Conservation (phyloP, 2,113 vertebrate species). For the Cranoglanis bouderius region DNA sequence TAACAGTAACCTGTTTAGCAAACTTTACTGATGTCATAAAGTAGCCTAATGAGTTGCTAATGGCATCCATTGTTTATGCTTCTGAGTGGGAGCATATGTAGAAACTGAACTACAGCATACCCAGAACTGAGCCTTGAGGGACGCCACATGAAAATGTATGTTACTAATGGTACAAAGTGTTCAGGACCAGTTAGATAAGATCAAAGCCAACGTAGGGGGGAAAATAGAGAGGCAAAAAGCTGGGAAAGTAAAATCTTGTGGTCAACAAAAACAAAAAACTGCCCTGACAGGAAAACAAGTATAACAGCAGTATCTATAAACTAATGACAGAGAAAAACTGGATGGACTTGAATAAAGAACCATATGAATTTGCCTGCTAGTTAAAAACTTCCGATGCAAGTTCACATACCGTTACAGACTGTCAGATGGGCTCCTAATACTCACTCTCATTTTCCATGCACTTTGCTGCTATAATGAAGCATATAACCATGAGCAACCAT, state of each 20-base stretch:
- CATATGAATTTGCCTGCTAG: background rate
- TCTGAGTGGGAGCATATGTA: background rate
- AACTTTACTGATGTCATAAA: background rate
- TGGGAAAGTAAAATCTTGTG: background rate
- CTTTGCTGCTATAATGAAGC: background rate
- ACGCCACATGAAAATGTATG: background rate
- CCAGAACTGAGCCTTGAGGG: background rate
- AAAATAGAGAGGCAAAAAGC: background rate
- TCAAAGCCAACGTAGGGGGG: background rate
- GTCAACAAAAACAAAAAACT: background rate
- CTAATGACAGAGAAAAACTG: background rate
- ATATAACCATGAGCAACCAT: background rate
- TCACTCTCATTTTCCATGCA: background rate
- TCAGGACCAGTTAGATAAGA: background rate
- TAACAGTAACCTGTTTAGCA: background rate
- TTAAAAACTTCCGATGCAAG: background rate
- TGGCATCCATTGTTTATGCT: background rate
- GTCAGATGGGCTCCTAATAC: background rate
- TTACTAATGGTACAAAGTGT: background rate
- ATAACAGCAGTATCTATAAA: background rate
- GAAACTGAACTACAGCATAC: background rate
- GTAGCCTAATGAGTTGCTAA: background rate
- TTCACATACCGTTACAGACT: background rate
- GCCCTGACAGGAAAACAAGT: background rate
- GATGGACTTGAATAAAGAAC: background rate